phyloP scores from a whole-genome alignment of 2,888 invertebrate species.

The Synergus laeviventris region DNA sequence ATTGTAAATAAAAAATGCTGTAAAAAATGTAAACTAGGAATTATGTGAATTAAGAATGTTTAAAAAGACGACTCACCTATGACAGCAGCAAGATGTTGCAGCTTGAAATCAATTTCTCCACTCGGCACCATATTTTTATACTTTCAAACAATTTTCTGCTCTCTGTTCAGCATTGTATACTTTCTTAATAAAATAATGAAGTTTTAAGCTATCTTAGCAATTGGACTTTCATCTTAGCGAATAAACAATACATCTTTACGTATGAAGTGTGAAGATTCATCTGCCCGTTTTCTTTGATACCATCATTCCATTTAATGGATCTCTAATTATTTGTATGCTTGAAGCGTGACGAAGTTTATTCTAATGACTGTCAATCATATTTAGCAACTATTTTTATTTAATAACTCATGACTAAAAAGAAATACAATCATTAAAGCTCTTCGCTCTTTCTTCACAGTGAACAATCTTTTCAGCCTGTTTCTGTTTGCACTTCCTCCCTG shows the following conservation, averaged over 20 bases:
- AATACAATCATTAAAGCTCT: slow-evolving; percentile 79
- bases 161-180: too few species aligned
- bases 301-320: background rate
- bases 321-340: background rate
- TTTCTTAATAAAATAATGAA: background rate
- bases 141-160: background rate
- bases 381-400: background rate
- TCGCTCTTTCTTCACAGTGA: slow-evolving; percentile 69
- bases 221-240: background rate
- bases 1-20: too few species aligned
- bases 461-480: background rate
- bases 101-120: background rate
- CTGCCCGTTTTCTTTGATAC: background rate
- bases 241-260: background rate
- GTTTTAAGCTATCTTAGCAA: background rate
- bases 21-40: too few species aligned
- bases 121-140: background rate
- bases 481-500: slow-evolving; percentile 46
- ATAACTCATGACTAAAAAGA: background rate
- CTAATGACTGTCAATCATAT: background rate
- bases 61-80: background rate
- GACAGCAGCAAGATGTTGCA: background rate
- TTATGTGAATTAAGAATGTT: background rate
- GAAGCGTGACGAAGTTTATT: background rate
- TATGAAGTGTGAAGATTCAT: background rate